A percentile compares a stretch with the other conserved stretches of the same genome.
Evolutionary conservation across 2,888 invertebrate genomes (phyloP).

Genomic region (Lissonota sp.): DNA sequence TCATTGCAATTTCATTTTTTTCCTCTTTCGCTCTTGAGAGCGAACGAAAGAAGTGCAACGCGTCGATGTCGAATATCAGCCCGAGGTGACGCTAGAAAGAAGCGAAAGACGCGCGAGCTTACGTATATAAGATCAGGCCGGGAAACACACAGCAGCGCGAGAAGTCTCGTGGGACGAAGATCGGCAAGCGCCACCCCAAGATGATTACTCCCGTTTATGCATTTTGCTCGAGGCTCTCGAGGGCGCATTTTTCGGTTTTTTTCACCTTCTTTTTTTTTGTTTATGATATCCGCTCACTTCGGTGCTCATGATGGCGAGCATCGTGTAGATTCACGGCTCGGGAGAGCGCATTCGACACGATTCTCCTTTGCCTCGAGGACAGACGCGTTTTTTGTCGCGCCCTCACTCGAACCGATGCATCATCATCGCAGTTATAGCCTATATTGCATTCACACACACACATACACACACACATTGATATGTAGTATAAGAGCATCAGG

Average conservation of each 20-base stretch:
- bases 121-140: background rate
- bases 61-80: constrained; percentile 61
- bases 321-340: constrained; percentile 21
- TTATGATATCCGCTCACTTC: constrained; percentile 45
- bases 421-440: constrained; percentile 6
- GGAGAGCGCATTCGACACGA: constrained; percentile 37
- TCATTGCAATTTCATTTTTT: constrained; percentile 3
- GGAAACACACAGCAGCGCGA: constrained; percentile 42
- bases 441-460: constrained; percentile 46
- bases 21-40: constrained; percentile 1
- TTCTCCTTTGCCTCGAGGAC: constrained; percentile 64
- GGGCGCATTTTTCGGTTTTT: constrained; percentile 7
- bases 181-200: constrained; percentile 52
- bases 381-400: constrained; percentile 71
- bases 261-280: constrained; percentile 37
- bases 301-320: constrained; percentile 28
- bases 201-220: constrained; percentile 71
- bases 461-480: constrained; percentile 52
- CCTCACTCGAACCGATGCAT: constrained; percentile 56
- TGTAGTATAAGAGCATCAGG: constrained; percentile 15
- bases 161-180: constrained; percentile 45
- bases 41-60: constrained; percentile 43
- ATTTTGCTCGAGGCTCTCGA: constrained; percentile 61
- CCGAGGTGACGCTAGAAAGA: constrained; percentile 56
- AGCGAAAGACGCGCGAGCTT: constrained; percentile 26